phyloP scores from a whole-genome alignment of 2,113 vertebrate genomes.

The Donacobius atricapilla region DNA sequence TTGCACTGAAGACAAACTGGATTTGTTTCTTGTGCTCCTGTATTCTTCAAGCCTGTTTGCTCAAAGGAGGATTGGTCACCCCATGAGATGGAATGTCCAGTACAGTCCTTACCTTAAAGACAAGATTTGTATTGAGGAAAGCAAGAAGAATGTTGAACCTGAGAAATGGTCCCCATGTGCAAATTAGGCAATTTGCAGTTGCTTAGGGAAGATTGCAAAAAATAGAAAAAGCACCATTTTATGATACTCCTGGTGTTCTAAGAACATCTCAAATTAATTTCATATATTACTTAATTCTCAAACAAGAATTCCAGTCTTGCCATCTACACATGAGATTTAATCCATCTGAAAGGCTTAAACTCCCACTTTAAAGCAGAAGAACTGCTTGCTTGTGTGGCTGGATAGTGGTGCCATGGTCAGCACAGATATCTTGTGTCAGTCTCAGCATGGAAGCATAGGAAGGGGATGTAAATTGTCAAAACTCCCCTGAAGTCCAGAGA shows the following conservation, averaged over 20 bases:
- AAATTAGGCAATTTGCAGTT: neutral
- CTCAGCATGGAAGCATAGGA: neutral
- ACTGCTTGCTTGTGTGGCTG: neutral
- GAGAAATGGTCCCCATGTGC: neutral
- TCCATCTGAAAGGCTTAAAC: neutral
- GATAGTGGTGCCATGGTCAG: neutral
- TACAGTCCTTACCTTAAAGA: conserved; percentile 11
- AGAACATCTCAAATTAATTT: neutral
- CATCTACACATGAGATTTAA: neutral
- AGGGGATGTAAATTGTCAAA: neutral
- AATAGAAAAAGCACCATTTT: neutral
- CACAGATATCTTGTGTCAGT: neutral
- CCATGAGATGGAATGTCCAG: conserved; percentile 26
- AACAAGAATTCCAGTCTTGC: neutral
- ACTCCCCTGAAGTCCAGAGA: neutral
- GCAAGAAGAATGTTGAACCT: neutral
- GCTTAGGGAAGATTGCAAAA: neutral
- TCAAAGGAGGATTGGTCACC: conserved; percentile 15
- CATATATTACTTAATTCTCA: neutral
- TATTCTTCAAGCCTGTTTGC: conserved; percentile 1
- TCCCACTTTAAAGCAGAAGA: neutral
- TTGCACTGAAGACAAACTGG: conserved; percentile 61
- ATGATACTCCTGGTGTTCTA: neutral
- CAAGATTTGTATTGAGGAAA: neutral
- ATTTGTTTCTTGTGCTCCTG: conserved; percentile 34